Conservation (phyloP, 2,113 vertebrate species). For the Poeciliopsis turrubarensis region DNA sequence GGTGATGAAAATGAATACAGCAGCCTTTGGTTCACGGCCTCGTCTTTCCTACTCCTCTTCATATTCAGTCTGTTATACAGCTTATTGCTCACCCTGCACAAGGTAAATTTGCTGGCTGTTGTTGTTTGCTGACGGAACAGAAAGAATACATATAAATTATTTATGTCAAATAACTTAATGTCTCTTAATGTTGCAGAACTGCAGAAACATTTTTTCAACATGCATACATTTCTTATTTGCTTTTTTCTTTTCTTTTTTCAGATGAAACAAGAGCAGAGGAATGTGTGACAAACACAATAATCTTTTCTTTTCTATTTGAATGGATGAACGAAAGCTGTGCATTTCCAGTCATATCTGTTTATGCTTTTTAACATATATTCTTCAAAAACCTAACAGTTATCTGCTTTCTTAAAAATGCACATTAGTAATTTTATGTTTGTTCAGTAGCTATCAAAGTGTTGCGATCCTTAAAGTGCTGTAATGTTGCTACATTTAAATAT, state of each 20-base stretch:
- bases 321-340: too few relatives aligned
- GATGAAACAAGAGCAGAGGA: not conserved
- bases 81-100: constrained; percentile 35
- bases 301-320: not conserved
- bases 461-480: not conserved
- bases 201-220: not conserved
- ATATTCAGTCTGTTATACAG: constrained; percentile 30
- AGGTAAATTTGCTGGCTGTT: constrained; percentile 36
- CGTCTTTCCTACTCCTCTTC: constrained; percentile 46
- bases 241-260: not conserved
- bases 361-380: not conserved
- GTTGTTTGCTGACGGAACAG: not conserved
- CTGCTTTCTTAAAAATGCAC: not conserved
- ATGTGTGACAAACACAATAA: not conserved
- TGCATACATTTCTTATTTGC: not conserved
- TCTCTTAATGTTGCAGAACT: not conserved
- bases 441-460: not conserved
- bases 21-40: constrained; percentile 51
- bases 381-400: not conserved
- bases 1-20: constrained; percentile 32
- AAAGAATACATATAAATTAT: not conserved
- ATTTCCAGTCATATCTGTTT: not conserved
- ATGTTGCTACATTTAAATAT: not conserved
- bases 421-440: not conserved
- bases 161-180: not conserved